These are phyloP conservation scores for Lophotriccus pileatus DNA, from an alignment of 2,797 vertebrate species.

Conservation along the genomic window DNA sequence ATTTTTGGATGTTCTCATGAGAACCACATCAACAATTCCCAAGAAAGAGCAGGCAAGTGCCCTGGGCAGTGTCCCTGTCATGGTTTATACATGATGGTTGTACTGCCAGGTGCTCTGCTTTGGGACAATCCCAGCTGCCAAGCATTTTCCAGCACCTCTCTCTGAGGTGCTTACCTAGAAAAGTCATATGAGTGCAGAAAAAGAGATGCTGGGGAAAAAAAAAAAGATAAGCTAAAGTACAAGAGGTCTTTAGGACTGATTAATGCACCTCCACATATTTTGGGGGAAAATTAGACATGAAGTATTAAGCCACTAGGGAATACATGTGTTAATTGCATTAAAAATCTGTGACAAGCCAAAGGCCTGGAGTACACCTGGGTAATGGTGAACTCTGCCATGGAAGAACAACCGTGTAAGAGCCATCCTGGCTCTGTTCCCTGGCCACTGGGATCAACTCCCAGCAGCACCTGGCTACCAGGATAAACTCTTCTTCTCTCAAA, in stretches of 20 bases:
- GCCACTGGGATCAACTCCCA: too few relatives aligned
- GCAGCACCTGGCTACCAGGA: background rate
- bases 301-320: background rate
- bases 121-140: background rate
- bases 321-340: background rate
- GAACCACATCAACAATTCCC: background rate
- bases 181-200: background rate
- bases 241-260: background rate
- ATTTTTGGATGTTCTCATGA: background rate
- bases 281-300: background rate
- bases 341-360: background rate
- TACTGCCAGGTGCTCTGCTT: background rate
- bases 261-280: background rate
- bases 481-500: background rate
- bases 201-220: background rate
- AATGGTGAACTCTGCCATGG: background rate
- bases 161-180: background rate
- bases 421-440: background rate
- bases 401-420: background rate
- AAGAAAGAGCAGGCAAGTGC: background rate
- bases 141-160: background rate
- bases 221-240: background rate
- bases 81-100: rapidly evolving
- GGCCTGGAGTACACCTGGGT: background rate
- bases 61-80: background rate